phyloP scores from a whole-genome alignment of 2,797 vertebrate genomes.

The Micrastur ruficollis region DNA sequence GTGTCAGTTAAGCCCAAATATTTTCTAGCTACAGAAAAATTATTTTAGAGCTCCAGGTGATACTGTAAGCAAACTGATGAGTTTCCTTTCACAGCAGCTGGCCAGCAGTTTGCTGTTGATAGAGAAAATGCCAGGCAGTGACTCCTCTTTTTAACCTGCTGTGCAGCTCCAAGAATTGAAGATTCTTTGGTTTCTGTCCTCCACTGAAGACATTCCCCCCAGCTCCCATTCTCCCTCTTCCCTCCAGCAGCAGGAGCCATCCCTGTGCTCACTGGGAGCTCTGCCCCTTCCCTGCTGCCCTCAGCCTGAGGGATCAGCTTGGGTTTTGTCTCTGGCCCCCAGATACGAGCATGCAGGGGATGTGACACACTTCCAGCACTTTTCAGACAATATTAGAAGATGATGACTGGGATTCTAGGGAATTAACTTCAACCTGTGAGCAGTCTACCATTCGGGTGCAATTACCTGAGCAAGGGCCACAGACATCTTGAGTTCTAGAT shows the following conservation, averaged over 20 bases:
- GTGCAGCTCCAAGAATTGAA: neutral
- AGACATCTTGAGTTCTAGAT: neutral
- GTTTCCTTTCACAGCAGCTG: neutral
- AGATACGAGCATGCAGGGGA: neutral
- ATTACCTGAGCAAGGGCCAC: neutral
- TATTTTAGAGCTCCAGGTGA: neutral
- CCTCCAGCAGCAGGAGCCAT: neutral
- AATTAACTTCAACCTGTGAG: neutral
- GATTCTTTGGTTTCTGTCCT: neutral
- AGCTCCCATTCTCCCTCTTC: neutral
- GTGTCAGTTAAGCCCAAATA: neutral
- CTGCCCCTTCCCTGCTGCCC: neutral
- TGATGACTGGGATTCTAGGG: neutral
- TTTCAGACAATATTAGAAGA: neutral
- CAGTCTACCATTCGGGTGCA: neutral
- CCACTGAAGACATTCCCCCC: neutral
- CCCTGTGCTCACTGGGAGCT: neutral
- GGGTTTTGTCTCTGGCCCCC: neutral
- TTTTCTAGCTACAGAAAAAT: neutral
- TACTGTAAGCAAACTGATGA: neutral
- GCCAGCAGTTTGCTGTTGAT: neutral
- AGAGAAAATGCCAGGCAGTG: neutral
- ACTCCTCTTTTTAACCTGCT: neutral
- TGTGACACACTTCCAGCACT: neutral
- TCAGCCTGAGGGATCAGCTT: neutral